phyloP scores from a whole-genome alignment of 2,888 invertebrate genomes.

The Pristionchus mayeri region DNA sequence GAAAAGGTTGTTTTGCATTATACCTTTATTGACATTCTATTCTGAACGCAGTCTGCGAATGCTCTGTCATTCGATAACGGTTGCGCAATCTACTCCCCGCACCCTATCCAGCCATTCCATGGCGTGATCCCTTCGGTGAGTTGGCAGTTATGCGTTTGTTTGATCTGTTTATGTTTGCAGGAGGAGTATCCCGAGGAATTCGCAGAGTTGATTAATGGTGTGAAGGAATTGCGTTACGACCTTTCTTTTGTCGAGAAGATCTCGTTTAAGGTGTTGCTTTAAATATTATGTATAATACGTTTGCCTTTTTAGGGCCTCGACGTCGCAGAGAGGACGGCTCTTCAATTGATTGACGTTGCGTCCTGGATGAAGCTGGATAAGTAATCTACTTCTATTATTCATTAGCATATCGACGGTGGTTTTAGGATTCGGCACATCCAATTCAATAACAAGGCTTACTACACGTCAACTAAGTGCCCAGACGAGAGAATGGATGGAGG shows the following conservation, averaged over 20 bases:
- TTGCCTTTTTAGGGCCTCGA: neutral
- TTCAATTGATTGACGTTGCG: slow-evolving; percentile 12
- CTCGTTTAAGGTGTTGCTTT: neutral
- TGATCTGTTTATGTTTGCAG: neutral
- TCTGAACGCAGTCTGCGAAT: neutral
- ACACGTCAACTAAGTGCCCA: slow-evolving; percentile 7
- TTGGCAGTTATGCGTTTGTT: neutral
- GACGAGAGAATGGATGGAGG: slow-evolving; percentile 51
- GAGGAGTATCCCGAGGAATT: neutral
- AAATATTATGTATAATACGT: neutral
- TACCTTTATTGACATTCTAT: neutral
- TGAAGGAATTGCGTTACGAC: neutral
- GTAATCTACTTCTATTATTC: slow-evolving; percentile 29
- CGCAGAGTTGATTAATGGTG: neutral
- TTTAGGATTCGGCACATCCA: slow-evolving; percentile 34
- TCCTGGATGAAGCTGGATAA: slow-evolving; percentile 40
- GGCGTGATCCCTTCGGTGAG: neutral
- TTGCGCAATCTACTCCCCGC: neutral
- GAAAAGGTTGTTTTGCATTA: neutral
- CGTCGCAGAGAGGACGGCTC: neutral
- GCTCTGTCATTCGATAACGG: slow-evolving; percentile 30
- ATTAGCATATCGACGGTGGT: neutral
- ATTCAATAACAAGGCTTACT: slow-evolving; percentile 44
- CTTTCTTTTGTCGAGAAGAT: slow-evolving; percentile 12
- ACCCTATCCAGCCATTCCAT: neutral